Evolutionary conservation across 2,888 invertebrate species (phyloP), one percentile per base, ranked within the genome.

Genomic region (Torymus auratus): DNA sequence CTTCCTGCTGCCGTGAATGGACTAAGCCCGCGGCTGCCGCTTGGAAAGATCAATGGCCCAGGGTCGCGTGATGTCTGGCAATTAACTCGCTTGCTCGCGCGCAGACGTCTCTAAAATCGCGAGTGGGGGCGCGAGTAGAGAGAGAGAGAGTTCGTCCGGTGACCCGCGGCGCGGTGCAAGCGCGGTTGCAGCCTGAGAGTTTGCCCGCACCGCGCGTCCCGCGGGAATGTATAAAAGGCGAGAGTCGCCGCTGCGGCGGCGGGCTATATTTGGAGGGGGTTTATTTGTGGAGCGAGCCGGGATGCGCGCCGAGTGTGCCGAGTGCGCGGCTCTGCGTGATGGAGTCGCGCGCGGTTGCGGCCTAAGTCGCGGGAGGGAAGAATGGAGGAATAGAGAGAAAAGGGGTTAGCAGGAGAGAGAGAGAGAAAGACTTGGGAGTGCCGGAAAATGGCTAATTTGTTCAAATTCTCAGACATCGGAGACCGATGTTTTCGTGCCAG

Each of bases 101-200:
- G 28, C 60, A 15, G 17, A 20, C 23, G 10, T 2, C 23, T 65
- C 67, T 50, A 50, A 75, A 75, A 75, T 75, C 74, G 61, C 28
- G 14, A 12, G 58, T 23, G 61, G 20, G 64, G 64, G 70, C 20
- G 77, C 20, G 11, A 15, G 67, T 58, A 14, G n/a, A 55, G 55
- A 20, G 58, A 56, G 15, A 69, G 71, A 74, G 83, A 82, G 80
- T 84, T 83, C 84, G 85, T 86, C 85, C 86, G 87, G 85, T 87
- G 87, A 87, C 85, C 87, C 86, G 86, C 74, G 52, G 5, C 41
- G 64, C 70, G 50, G 52, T 64, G 17, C 50, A 15, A 17, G 50
- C 64, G 28, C 41, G 5, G 41, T 10, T 41, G 41, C 41, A 41
- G 41, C 41, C 41, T n/a, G 41, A 41, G 41, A 41, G 41, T 41